Evolutionary conservation across 1,140 invertebrate genomes (phyloP).

Genomic region (Eciton burchellii): DNA sequence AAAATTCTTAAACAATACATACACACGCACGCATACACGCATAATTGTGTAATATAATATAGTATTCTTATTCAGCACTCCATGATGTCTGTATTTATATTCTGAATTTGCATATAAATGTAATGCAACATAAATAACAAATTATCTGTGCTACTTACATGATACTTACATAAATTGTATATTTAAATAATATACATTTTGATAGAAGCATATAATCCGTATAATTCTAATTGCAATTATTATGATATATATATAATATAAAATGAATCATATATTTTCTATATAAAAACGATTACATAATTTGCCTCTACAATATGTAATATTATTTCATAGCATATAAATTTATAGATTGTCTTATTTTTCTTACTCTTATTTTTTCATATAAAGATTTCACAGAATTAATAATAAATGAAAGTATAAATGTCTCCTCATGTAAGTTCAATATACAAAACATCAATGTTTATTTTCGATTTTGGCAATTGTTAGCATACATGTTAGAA

Average conservation of each 20-base stretch:
- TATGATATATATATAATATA: background rate
- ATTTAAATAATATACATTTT: background rate
- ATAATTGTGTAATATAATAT: background rate
- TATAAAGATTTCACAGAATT: too few species aligned
- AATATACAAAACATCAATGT: too few species aligned
- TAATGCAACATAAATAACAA: background rate
- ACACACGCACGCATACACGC: too few species aligned
- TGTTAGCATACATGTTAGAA: background rate
- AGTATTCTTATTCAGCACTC: background rate
- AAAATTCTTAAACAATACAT: background rate
- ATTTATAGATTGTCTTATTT: too few species aligned
- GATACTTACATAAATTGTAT: constrained; percentile 7
- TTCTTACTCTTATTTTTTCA: too few species aligned
- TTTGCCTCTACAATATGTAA: background rate
- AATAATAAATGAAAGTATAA: too few species aligned
- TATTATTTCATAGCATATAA: constrained; percentile 9
- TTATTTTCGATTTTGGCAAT: background rate
- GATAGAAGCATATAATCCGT: background rate
- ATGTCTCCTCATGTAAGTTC: too few species aligned
- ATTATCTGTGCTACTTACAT: background rate
- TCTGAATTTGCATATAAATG: background rate
- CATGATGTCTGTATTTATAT: constrained; percentile 3
- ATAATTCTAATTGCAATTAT: constrained; percentile 18
- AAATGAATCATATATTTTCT: background rate
- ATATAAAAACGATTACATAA: constrained; percentile 6